phyloP scores from a whole-genome alignment of 2,888 invertebrate genomes.

The Lasioglossum lativentre region DNA sequence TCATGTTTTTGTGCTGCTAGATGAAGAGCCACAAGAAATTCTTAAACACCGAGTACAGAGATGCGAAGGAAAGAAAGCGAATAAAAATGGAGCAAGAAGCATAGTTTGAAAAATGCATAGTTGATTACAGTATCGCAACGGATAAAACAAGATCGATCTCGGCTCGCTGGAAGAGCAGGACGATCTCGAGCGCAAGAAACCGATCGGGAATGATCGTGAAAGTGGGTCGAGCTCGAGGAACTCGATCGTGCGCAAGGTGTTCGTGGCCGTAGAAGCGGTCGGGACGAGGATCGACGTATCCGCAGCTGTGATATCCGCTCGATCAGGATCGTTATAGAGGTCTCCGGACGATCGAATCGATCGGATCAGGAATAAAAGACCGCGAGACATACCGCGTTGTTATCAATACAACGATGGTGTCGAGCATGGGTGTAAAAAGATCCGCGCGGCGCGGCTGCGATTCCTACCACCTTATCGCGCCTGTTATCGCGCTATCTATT shows the following conservation, averaged over 20 bases:
- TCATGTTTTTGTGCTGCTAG: neutral
- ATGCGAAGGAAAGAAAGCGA: neutral
- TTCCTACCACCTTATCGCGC: slow-evolving; percentile 57
- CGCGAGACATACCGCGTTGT: slow-evolving; percentile 2
- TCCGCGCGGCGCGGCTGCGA: slow-evolving; percentile 39
- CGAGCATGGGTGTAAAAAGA: slow-evolving; percentile 52
- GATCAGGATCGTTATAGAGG: slow-evolving; percentile 7
- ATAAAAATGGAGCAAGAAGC: neutral
- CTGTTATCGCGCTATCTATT: slow-evolving; percentile 74
- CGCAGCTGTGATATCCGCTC: slow-evolving; percentile 20
- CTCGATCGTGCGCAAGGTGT: slow-evolving; percentile 8
- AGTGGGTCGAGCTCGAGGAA: slow-evolving; percentile 18
- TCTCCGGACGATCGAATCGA: slow-evolving; percentile 32
- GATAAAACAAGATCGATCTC: neutral
- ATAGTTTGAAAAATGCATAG: neutral
- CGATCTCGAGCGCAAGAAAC: slow-evolving; percentile 1
- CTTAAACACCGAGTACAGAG: neutral
- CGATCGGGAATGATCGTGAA: slow-evolving; percentile 12
- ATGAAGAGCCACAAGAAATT: neutral
- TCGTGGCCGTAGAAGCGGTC: neutral
- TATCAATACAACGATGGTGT: neutral
- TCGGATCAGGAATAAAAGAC: slow-evolving; percentile 36
- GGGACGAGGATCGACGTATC: neutral
- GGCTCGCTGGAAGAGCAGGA: neutral
- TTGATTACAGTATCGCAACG: neutral